These are phyloP conservation scores for Urocitellus parryii DNA, from an alignment of 2,113 vertebrate genomes.

Conservation along the genomic window DNA sequence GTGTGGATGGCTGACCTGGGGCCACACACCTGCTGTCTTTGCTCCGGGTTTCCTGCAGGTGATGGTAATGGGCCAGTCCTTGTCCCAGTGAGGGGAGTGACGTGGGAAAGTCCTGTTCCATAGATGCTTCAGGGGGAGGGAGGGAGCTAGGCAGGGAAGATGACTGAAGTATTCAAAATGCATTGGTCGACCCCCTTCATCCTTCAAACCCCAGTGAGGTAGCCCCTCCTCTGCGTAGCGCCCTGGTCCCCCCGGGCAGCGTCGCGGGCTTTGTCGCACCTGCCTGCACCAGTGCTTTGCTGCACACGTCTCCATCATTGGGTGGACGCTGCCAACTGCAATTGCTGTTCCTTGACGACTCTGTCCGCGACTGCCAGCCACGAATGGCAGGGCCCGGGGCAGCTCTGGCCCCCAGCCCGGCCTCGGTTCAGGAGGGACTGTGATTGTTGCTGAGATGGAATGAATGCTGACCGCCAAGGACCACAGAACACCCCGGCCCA, in stretches of 20 bases:
- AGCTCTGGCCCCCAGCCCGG: fast-evolving
- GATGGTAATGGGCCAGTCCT: background rate
- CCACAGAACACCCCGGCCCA: too few species aligned
- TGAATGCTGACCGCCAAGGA: too few species aligned
- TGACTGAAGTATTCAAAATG: background rate
- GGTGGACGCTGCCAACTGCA: fast-evolving
- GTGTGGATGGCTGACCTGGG: background rate
- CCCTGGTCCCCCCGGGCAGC: background rate
- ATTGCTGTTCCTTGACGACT: fast-evolving
- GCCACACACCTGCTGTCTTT: background rate
- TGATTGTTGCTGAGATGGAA: too few species aligned
- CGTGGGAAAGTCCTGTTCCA: background rate
- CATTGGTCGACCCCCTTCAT: background rate
- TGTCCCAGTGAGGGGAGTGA: background rate
- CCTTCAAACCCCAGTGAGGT: background rate
- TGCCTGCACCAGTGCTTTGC: background rate
- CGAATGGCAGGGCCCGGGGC: background rate
- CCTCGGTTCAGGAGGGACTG: background rate
- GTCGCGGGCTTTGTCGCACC: fast-evolving
- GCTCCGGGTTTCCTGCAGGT: background rate
- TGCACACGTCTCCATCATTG: fast-evolving
- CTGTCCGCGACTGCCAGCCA: background rate
- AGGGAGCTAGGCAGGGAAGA: background rate
- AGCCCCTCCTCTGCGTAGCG: background rate
- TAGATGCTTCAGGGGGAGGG: background rate